Evolutionary conservation across 2,797 vertebrate species (phyloP).

Genomic region (Serranus cabrilla): DNA sequence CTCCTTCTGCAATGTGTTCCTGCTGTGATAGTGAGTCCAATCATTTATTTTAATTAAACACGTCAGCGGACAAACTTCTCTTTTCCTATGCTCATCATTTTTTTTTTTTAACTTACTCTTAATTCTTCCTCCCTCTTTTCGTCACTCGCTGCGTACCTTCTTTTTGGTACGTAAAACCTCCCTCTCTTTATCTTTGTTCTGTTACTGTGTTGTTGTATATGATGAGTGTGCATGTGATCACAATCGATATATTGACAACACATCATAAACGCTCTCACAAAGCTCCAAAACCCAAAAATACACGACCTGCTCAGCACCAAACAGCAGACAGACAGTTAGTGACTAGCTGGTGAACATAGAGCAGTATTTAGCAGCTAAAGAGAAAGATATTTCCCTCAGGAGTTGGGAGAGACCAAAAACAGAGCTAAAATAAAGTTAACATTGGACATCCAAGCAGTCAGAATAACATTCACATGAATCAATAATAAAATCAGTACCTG

Average conservation of each 20-base stretch:
- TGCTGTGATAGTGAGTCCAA: conserved; percentile 74
- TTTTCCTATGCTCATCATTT: conserved; percentile 72
- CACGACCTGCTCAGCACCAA: not conserved
- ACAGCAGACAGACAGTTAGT: not conserved
- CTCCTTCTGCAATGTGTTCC: conserved; percentile 65
- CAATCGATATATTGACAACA: conserved; percentile 10
- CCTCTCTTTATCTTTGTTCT: conserved; percentile 22
- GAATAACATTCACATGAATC: not conserved
- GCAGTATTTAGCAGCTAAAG: not conserved
- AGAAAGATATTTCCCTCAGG: not conserved
- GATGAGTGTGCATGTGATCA: conserved; percentile 13
- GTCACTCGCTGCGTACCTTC: conserved; percentile 61
- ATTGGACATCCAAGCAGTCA: not conserved
- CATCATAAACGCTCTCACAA: not conserved
- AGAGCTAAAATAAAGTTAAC: not conserved
- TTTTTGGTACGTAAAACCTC: conserved; percentile 82
- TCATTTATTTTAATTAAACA: conserved; percentile 79
- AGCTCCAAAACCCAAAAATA: not conserved
- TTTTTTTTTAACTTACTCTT: conserved; percentile 64
- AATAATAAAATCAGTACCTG: not conserved
- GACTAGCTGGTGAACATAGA: not conserved
- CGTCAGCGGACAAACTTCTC: conserved; percentile 59
- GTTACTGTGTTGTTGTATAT: conserved; percentile 31
- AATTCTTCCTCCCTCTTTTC: conserved; percentile 64
- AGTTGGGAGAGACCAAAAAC: not conserved